phyloP scores from a whole-genome alignment of 2,797 vertebrate genomes.

The Phataginus tetradactyla region DNA sequence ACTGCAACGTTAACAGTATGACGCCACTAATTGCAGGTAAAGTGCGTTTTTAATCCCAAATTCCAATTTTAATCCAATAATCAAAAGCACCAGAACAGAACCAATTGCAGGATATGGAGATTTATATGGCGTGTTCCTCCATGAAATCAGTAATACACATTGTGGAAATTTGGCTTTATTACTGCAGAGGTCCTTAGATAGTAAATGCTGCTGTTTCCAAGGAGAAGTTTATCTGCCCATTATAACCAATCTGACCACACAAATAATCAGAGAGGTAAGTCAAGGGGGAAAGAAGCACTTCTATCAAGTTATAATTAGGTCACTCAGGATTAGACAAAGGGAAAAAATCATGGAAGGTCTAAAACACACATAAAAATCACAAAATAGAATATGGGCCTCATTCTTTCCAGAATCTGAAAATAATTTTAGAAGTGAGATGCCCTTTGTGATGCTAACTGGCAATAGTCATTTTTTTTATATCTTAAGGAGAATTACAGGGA shows the following conservation, averaged over 20 bases:
- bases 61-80: background rate
- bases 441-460: background rate
- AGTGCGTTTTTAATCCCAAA: background rate
- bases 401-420: conserved; percentile 17
- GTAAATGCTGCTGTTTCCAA: background rate
- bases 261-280: background rate
- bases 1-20: background rate
- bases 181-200: background rate
- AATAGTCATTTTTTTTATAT: background rate
- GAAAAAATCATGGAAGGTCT: background rate
- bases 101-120: background rate
- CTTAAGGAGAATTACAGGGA: background rate
- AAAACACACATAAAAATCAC: conserved; percentile 6
- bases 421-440: background rate
- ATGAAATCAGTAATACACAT: background rate
- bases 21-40: background rate
- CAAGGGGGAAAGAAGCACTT: background rate
- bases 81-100: background rate
- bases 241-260: background rate
- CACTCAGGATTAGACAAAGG: background rate
- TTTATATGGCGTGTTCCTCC: background rate
- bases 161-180: background rate
- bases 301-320: background rate
- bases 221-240: background rate
- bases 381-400: background rate